Base-by-base conservation (phyloP, 1,140 invertebrate genomes). In the Coboldia fuscipes region DNA sequence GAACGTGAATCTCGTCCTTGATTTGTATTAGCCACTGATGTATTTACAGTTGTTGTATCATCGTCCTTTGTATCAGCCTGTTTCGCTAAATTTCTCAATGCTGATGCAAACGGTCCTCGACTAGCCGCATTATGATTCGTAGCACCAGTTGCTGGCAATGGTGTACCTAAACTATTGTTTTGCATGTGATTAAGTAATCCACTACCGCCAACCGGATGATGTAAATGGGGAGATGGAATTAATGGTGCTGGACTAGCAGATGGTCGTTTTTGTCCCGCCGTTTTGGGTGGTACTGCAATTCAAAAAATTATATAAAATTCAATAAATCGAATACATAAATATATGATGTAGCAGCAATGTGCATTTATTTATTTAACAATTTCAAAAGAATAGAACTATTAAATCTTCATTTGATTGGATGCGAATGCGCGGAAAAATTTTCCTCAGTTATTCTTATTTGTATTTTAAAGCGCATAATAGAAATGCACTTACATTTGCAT, bases 21-120 rank as follows among this genome's bases (percentile, higher is more conserved):
- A 19, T 31, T 31, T 27, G 21, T 16, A 34, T 23, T 34, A n/a
- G 6, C 18, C n/a, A 18, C 29, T 23, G 9, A 3, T 21, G 3
- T 18, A 15, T 36, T 30, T 13, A 33, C 35, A 15, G 16, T 32
- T 12, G 33, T 39, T 8, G 45, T 44, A n/a, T 55, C 52, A 24
- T 55, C 52, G 30, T 55, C 52, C 30, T 55, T 55, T 30, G 45
- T 53, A 28, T 70, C 73, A 19, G 75, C 75, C 48, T 82, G 77
- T 51, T 84, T 79, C 31, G 79, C 80, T 37, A 84, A 57, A 48
- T 77, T 80, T 35, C 79, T 61, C 34, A 84, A 54, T 4, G 78
- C 78, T 4, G 79, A 77, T 16, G 80, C 77, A 57, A 83, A 84
- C 18, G 71, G 49, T 13, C 47, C 48, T 1, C 51, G 42, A 21